phyloP scores from a whole-genome alignment of 2,113 vertebrate species.

The Choloepus hoffmanni region DNA sequence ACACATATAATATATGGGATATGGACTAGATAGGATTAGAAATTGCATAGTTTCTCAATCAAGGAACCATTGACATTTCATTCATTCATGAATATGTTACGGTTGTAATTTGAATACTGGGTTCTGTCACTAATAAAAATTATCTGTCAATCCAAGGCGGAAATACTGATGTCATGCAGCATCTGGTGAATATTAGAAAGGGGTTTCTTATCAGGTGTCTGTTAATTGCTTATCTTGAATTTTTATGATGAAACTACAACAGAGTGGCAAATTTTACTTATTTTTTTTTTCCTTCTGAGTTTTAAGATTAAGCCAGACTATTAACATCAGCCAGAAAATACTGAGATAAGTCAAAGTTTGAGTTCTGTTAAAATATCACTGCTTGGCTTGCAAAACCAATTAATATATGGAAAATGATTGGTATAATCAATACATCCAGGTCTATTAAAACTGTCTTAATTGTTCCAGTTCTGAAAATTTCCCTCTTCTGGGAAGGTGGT shows the following conservation, averaged over 20 bases:
- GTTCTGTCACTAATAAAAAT: slow-evolving; percentile 47
- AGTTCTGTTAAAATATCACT: background rate
- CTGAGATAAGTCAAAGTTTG: background rate
- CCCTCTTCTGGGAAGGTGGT: background rate
- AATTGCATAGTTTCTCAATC: background rate
- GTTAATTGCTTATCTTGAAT: slow-evolving; percentile 12
- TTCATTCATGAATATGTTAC: slow-evolving; percentile 52
- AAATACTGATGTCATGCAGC: background rate
- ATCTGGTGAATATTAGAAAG: background rate
- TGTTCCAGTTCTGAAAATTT: background rate
- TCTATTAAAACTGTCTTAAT: background rate
- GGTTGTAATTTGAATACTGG: background rate
- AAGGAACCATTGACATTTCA: slow-evolving; percentile 21
- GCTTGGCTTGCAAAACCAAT: slow-evolving; percentile 2
- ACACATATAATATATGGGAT: no score
- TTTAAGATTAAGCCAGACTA: background rate
- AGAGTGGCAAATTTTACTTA: background rate
- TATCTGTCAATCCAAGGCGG: slow-evolving; percentile 6
- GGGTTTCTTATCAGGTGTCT: background rate
- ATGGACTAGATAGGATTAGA: background rate
- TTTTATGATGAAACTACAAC: slow-evolving; percentile 37
- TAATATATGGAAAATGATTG: background rate
- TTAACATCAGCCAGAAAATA: background rate
- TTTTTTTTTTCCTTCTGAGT: background rate
- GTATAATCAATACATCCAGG: background rate